phyloP scores from a whole-genome alignment of 2,888 invertebrate genomes.

The Apamea epomidion region DNA sequence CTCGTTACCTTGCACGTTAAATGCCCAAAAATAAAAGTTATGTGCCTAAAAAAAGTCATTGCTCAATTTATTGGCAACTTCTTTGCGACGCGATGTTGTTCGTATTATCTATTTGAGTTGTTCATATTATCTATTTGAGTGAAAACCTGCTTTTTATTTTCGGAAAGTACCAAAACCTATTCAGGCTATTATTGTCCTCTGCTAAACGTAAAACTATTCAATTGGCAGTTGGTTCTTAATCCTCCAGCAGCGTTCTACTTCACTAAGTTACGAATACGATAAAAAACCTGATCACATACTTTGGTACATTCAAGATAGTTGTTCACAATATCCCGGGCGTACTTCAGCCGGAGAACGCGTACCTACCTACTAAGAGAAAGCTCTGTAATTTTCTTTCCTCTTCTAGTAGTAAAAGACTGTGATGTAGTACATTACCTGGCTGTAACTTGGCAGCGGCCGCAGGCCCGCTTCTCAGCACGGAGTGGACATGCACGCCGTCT shows the following conservation, averaged over 20 bases:
- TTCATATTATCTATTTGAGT: background rate
- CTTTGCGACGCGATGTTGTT: background rate
- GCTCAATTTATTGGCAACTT: background rate
- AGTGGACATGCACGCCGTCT: slow-evolving; percentile 97
- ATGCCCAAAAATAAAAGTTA: slow-evolving; percentile 27
- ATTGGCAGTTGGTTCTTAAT: no score
- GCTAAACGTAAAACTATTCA: background rate
- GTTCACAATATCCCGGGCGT: no score
- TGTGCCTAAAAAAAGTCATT: background rate
- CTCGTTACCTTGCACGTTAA: slow-evolving; percentile 43
- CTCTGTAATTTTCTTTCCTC: no score
- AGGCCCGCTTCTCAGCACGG: slow-evolving; percentile 96
- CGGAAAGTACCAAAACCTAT: background rate
- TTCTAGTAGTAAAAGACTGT: no score
- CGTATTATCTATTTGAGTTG: background rate
- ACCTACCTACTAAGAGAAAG: no score
- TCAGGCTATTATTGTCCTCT: no score
- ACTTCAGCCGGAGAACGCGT: no score
- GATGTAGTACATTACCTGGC: slow-evolving; percentile 90
- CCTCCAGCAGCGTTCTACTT: no score
- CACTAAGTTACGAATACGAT: no score
- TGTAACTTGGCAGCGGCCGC: slow-evolving; percentile 96
- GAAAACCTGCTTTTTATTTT: background rate
- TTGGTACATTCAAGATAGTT: no score
- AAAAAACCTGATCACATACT: no score